A percentile compares a stretch with the other conserved stretches of the same genome.
Evolutionary conservation across 2,888 invertebrate genomes (phyloP).

Genomic region (Rhimphoctona megacephalus): DNA sequence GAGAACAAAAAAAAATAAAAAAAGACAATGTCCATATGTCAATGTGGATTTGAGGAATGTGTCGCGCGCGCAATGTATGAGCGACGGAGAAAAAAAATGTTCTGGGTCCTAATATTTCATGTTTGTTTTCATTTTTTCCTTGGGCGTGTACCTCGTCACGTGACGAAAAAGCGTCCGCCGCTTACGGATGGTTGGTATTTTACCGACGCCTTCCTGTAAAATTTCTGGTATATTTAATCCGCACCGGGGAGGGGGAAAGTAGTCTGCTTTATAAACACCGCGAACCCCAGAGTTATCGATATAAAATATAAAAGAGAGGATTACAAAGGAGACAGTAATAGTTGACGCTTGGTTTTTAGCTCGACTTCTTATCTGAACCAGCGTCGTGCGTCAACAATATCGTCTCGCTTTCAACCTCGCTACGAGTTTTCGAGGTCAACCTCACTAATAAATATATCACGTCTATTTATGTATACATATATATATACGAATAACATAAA

Average conservation of each 20-base stretch:
- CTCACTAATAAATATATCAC: conserved; percentile 10
- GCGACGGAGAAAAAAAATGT: conserved; percentile 3
- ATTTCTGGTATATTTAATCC: background rate
- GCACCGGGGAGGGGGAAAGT: background rate
- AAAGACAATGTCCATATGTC: background rate
- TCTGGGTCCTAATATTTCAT: background rate
- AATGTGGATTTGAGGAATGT: background rate
- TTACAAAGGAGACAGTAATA: conserved; percentile 20
- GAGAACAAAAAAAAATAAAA: background rate
- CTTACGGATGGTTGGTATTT: conserved; percentile 58
- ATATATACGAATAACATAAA: background rate
- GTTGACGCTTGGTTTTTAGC: conserved; percentile 14
- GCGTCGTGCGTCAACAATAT: conserved; percentile 65
- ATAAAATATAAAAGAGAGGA: conserved; percentile 23
- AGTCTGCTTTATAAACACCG: too few species aligned
- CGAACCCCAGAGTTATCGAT: conserved; percentile 46
- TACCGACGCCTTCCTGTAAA: conserved; percentile 56
- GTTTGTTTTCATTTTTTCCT: conserved; percentile 17
- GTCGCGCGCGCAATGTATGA: background rate
- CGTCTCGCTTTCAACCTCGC: conserved; percentile 58
- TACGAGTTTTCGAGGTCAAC: conserved; percentile 54
- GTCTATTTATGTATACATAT: background rate
- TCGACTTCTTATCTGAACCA: conserved; percentile 57
- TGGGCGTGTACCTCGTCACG: conserved; percentile 54
- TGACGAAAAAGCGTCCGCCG: conserved; percentile 21